A percentile compares a stretch with the other conserved stretches of the same genome.
Conservation (phyloP, 2,797 vertebrate species). For the Erethizon dorsatum region DNA sequence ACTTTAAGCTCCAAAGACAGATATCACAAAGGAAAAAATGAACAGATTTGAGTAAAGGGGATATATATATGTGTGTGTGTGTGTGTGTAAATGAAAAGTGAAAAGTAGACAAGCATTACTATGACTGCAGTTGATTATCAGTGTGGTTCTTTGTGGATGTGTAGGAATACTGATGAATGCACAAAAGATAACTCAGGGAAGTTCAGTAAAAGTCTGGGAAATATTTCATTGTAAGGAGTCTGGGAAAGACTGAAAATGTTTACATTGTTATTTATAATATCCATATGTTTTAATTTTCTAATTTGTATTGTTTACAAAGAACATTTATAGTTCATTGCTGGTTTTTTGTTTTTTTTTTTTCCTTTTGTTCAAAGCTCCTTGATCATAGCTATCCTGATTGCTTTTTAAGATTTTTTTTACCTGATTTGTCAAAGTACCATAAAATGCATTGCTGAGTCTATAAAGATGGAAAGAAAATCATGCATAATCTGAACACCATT, state of each 20-base stretch:
- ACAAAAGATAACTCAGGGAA: not conserved
- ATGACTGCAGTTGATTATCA: not conserved
- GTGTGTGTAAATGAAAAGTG: not conserved
- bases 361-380: not conserved
- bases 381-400: not conserved
- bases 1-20: constrained; percentile 8
- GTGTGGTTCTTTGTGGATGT: not conserved
- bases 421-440: constrained; percentile 16
- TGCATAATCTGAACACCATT: not conserved
- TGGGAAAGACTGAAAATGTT: constrained; percentile 36
- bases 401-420: not conserved
- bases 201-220: not conserved
- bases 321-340: not conserved
- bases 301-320: constrained; percentile 7
- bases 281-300: not conserved
- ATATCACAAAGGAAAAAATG: constrained; percentile 2
- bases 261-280: not conserved
- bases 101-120: not conserved
- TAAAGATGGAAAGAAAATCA: not conserved
- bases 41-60: constrained; percentile 41
- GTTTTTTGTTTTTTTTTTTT: not conserved
- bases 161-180: not conserved
- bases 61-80: not conserved
- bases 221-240: not conserved
- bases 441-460: not conserved